phyloP scores from a whole-genome alignment of 2,797 vertebrate genomes.

The Xenentodon cancila region DNA sequence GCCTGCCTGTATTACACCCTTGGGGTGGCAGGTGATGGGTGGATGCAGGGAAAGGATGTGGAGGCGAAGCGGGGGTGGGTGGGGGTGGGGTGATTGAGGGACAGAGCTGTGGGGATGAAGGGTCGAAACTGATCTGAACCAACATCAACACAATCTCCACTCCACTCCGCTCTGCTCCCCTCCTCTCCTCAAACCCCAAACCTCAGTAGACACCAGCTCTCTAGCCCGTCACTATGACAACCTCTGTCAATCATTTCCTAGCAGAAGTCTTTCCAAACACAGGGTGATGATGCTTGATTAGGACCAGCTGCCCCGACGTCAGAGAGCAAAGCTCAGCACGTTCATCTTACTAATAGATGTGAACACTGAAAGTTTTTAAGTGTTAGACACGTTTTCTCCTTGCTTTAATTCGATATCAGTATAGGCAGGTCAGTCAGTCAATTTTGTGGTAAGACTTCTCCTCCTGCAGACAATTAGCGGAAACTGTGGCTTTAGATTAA shows the following conservation, averaged over 20 bases:
- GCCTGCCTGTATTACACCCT: constrained; percentile 74
- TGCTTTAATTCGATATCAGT: constrained; percentile 11
- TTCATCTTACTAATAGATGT: constrained; percentile 19
- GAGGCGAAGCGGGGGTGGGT: constrained; percentile 20
- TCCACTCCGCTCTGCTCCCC: constrained; percentile 7
- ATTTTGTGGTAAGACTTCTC: constrained; percentile 11
- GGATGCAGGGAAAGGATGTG: constrained; percentile 69
- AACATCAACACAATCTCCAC: constrained; percentile 70
- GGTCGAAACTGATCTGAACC: constrained; percentile 79
- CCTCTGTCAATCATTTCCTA: constrained; percentile 74
- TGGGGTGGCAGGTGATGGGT: constrained; percentile 79
- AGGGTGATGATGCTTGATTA: constrained; percentile 43
- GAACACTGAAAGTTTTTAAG: constrained; percentile 17
- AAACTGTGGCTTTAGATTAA: constrained; percentile 24
- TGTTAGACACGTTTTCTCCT: constrained; percentile 1
- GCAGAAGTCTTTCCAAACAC: constrained; percentile 51
- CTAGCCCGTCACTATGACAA: constrained; percentile 76
- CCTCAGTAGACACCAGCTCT: constrained; percentile 73
- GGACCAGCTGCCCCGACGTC: constrained; percentile 42
- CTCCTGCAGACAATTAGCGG: constrained; percentile 16
- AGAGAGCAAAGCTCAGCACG: constrained; percentile 26
- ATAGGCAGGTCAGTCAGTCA: constrained; percentile 24
- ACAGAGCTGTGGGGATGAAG: constrained; percentile 57
- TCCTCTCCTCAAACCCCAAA: constrained; percentile 46
- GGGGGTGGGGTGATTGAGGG: constrained; percentile 56